phyloP scores from a whole-genome alignment of 2,113 vertebrate species.

The Brachionichthys hirsutus region DNA sequence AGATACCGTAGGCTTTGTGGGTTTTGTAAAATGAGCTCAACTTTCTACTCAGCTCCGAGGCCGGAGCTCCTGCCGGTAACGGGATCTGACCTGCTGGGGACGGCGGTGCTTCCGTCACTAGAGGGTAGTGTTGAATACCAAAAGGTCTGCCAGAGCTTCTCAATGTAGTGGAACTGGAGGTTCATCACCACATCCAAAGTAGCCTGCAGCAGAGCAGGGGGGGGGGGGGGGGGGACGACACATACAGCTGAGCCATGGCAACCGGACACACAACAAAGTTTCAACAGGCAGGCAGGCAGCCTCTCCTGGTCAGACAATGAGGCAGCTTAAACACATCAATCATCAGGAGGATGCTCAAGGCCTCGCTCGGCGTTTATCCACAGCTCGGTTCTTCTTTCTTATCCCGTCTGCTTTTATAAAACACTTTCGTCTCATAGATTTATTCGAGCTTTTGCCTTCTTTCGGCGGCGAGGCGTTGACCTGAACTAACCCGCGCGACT shows the following conservation, averaged over 20 bases:
- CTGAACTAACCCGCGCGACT: slow-evolving; percentile 36
- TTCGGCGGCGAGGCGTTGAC: slow-evolving; percentile 26
- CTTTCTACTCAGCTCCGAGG: background rate
- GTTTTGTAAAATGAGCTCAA: too few relatives aligned
- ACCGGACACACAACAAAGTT: slow-evolving; percentile 80
- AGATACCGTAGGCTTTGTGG: too few relatives aligned
- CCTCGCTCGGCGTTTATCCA: slow-evolving; percentile 21
- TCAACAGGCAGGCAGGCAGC: slow-evolving; percentile 55
- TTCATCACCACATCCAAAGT: slow-evolving; percentile 96
- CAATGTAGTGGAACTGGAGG: slow-evolving; percentile 95
- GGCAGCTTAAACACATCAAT: slow-evolving; percentile 66
- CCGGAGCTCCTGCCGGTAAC: background rate
- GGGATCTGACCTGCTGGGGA: slow-evolving; percentile 75
- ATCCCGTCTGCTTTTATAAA: slow-evolving; percentile 1
- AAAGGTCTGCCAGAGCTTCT: slow-evolving; percentile 97
- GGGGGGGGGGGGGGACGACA: slow-evolving; percentile 50
- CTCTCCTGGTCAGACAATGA: slow-evolving; percentile 62
- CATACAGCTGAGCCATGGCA: slow-evolving; percentile 71
- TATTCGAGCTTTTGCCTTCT: slow-evolving; percentile 1
- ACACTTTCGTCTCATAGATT: slow-evolving; percentile 1
- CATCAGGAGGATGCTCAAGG: slow-evolving; percentile 41
- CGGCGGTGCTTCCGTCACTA: slow-evolving; percentile 77
- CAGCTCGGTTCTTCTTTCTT: background rate
- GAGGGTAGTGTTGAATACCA: slow-evolving; percentile 89
- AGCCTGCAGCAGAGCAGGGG: slow-evolving; percentile 77